Evolutionary conservation across 2,797 vertebrate species (phyloP).

Genomic region (Sardinella longiceps): DNA sequence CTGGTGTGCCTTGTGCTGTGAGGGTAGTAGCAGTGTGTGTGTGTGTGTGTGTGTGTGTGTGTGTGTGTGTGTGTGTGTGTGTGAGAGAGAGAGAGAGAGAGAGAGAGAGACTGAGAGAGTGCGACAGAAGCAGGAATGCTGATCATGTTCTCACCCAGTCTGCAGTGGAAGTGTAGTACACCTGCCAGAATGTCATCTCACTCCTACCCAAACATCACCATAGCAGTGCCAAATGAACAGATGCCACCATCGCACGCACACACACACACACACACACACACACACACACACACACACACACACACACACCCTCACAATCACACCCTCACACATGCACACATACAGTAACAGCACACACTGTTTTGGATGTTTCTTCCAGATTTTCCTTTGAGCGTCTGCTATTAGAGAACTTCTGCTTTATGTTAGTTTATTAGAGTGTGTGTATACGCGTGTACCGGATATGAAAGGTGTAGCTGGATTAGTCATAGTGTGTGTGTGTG

Average conservation of each 20-base stretch:
- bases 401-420: not conserved
- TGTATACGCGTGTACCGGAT: not conserved
- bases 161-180: constrained; percentile 24
- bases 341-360: constrained; percentile 23
- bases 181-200: constrained; percentile 35
- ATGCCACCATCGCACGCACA: not conserved
- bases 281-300: constrained; percentile 30
- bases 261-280: constrained; percentile 33
- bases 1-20: constrained; percentile 12
- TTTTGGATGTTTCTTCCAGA: not conserved
- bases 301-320: constrained; percentile 34
- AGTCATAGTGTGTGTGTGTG: not conserved
- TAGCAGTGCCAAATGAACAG: constrained; percentile 2
- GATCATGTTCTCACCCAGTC: constrained; percentile 50
- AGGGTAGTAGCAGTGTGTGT: not conserved
- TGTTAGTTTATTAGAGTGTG: not conserved
- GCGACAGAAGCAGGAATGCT: constrained; percentile 44
- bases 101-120: constrained; percentile 4
- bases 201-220: not conserved
- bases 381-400: not conserved
- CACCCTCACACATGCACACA: constrained; percentile 26
- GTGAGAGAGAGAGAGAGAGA: not conserved
- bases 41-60: not conserved
- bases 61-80: constrained; percentile 8
- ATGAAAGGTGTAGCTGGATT: not conserved